Evolutionary conservation across 1,140 invertebrate species (phyloP), one percentile per base, ranked within the genome.

Genomic region (Pectinophora gossypiella): DNA sequence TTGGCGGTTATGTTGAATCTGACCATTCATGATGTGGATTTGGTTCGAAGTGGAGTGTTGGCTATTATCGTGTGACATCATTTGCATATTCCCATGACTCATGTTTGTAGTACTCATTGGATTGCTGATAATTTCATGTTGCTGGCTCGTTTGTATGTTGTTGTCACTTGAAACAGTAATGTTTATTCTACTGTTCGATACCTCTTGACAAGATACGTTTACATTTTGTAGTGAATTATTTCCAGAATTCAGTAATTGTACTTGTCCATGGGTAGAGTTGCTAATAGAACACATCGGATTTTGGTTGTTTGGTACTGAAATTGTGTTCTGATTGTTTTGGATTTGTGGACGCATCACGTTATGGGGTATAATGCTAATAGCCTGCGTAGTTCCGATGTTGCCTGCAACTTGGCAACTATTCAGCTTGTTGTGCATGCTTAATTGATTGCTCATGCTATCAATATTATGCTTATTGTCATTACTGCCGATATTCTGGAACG

Each of bases 21-120:
- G 84, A 16, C 84, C 84, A 64, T 81, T 84, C 76, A 84, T 76
- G 42, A 87, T 85, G 51, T 87, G 84, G 42, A 87, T 87, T 63
- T 85, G 78, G 59, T 84, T 87, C 12, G 76, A 46, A 32, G 64
- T 55, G 19, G 72, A 59, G 16, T 69, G 50, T 46, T 76, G 75
- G 45, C 65, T 75, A 53, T 72, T 76, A 19, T 84, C 78, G 57
- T 85, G 81, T 6, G 73, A 63, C 58, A 87, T 76, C 51, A 85
- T 83, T 59, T 77, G 74, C 68, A 85, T 81, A 57, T 73, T 82
- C 15, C 72, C 71, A 62, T 84, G 84, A 9, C 72, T 36, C 61
- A 85, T 57, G 56, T 63, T 81, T n/a, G 74, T 60, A 16, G 66
- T 59, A 54, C 63, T 78, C 54, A 81, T 68, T 19, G 71, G 57